These are phyloP conservation scores for Lindbergichthys nudifrons DNA, from an alignment of 2,797 vertebrate genomes.

Conservation along the genomic window DNA sequence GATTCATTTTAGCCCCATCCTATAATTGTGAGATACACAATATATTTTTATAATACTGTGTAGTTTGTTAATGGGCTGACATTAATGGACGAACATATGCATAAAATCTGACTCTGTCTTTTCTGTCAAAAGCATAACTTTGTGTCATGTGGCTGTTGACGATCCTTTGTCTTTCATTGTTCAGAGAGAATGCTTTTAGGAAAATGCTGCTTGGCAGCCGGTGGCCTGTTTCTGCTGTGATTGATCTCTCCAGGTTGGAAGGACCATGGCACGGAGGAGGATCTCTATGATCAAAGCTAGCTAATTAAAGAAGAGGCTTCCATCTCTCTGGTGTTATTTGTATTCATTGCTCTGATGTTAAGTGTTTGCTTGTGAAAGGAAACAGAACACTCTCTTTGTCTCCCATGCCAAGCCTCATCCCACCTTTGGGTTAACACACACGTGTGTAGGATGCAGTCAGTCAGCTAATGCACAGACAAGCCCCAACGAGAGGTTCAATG, in stretches of 20 bases:
- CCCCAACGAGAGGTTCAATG: slow-evolving; percentile 28
- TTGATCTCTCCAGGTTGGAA: slow-evolving; percentile 79
- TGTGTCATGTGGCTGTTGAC: slow-evolving; percentile 51
- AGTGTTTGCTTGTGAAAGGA: slow-evolving; percentile 81
- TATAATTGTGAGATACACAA: neutral
- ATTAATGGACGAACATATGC: slow-evolving; percentile 22
- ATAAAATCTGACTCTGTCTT: slow-evolving; percentile 44
- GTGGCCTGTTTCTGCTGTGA: slow-evolving; percentile 65
- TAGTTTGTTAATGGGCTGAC: slow-evolving; percentile 20
- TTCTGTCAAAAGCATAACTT: slow-evolving; percentile 65
- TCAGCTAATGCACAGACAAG: slow-evolving; percentile 31
- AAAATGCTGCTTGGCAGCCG: slow-evolving; percentile 64
- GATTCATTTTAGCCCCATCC: neutral
- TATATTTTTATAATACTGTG: neutral
- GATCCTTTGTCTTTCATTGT: slow-evolving; percentile 59
- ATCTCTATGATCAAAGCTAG: slow-evolving; percentile 85
- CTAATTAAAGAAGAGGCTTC: slow-evolving; percentile 84
- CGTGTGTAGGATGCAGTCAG: slow-evolving; percentile 31
- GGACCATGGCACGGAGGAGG: slow-evolving; percentile 66
- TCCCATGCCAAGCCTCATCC: slow-evolving; percentile 59
- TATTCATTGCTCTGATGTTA: slow-evolving; percentile 84
- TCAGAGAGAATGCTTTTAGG: slow-evolving; percentile 77
- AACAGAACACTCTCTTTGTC: slow-evolving; percentile 78
- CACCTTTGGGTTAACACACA: slow-evolving; percentile 56
- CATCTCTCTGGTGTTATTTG: slow-evolving; percentile 76